A percentile compares a stretch with the other conserved stretches of the same genome.
Conservation (phyloP, 2,797 vertebrate species). For the Alca torda region DNA sequence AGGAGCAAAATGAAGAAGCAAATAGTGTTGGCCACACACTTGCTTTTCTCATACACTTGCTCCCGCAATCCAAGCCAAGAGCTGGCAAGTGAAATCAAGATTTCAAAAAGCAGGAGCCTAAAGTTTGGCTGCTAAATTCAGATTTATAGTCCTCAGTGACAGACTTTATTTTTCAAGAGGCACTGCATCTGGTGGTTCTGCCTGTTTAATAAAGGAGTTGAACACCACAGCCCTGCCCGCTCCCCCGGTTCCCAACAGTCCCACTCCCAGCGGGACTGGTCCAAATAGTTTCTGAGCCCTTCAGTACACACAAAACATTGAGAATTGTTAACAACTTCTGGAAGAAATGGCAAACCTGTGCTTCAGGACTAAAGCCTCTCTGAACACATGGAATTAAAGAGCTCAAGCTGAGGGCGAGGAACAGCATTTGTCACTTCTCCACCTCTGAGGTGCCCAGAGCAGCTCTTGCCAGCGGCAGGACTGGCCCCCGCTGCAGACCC, state of each 20-base stretch:
- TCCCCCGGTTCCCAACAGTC: background rate
- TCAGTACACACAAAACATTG: background rate
- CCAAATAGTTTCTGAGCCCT: background rate
- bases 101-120: background rate
- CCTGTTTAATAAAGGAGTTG: background rate
- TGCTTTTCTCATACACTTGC: background rate
- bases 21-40: background rate
- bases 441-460: background rate
- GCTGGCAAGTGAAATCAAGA: background rate
- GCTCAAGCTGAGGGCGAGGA: background rate
- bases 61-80: background rate
- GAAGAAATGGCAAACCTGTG: background rate
- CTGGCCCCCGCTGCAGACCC: background rate
- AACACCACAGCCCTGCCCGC: background rate
- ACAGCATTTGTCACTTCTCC: background rate
- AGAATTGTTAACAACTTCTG: background rate
- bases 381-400: background rate
- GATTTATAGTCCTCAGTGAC: background rate
- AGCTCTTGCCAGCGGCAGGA: background rate
- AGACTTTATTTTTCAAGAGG: background rate
- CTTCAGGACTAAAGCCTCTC: background rate
- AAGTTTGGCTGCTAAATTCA: background rate
- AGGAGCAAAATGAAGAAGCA: background rate
- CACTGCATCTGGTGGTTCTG: background rate
- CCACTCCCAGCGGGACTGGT: background rate